phyloP scores from a whole-genome alignment of 2,888 invertebrate genomes.

The Muschampia plurimacula region DNA sequence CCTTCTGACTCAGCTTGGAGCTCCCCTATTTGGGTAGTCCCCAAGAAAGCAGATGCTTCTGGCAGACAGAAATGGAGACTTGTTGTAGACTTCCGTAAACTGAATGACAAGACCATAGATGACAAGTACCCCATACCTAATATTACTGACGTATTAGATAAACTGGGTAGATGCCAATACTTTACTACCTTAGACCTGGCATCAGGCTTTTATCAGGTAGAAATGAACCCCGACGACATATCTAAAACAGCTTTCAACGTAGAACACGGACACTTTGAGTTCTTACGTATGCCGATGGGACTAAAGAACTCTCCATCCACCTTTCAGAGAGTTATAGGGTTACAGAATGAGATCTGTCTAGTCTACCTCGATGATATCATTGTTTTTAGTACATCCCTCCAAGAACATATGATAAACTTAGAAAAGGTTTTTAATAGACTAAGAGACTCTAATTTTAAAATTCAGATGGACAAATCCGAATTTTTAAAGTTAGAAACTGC shows the following conservation, averaged over 20 bases:
- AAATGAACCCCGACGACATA: constrained; percentile 44
- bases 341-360: constrained; percentile 46
- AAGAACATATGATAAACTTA: constrained; percentile 49
- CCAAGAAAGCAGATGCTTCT: constrained; percentile 52
- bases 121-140: constrained; percentile 50
- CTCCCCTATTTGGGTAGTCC: constrained; percentile 56
- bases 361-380: constrained; percentile 56
- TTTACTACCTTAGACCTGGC: constrained; percentile 46
- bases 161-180: constrained; percentile 44
- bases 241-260: constrained; percentile 52
- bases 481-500: constrained; percentile 47
- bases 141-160: constrained; percentile 48
- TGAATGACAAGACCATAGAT: constrained; percentile 49
- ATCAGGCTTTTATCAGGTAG: constrained; percentile 43
- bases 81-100: constrained; percentile 46
- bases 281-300: constrained; percentile 50
- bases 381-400: constrained; percentile 48
- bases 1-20: constrained; percentile 53
- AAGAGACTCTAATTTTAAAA: constrained; percentile 48
- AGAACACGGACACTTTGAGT: constrained; percentile 51
- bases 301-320: constrained; percentile 50
- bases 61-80: constrained; percentile 46
- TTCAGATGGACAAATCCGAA: constrained; percentile 51
- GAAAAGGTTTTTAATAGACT: constrained; percentile 47
- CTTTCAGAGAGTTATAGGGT: constrained; percentile 51